Evolutionary conservation across 2,113 vertebrate species (phyloP), one percentile per base, ranked within the genome.

Genomic region (Plecotus auritus): DNA sequence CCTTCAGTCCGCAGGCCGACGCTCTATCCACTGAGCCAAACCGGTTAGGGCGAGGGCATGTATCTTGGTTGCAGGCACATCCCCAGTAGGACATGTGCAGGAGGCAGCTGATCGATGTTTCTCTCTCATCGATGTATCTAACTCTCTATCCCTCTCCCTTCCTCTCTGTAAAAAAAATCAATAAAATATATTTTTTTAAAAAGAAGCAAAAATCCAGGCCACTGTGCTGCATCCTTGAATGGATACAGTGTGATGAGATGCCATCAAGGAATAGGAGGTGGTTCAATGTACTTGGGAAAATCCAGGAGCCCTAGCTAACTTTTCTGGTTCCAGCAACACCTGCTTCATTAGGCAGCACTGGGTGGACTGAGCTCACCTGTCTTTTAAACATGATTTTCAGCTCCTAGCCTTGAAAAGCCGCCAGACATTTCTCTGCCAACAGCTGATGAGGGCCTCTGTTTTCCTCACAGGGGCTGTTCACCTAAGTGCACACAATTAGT

Each of bases 341-440:
- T 70, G 35, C 45, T 91, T 78, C 61, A 13, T 23, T 85, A 37
- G 47, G 10, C 18, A 83, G 77, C 88, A 22, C 83, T 30, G 78
- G n/a, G 32, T 10, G 11, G 51, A 37, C 78, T 82, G 26, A 61
- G 80, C 28, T 32, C 80, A 42, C 14, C 78, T 59, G 23, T 30
- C 23, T 81, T 59, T 59, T 40, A 59, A 66, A 74, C 9, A 30
- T 59, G 56, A 26, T 26, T 59, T 59, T 59, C 22, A 51, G 37
- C 20, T 80, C 28, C 37, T 40, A 40, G 23, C 20, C 81, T 72
- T 73, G 69, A 83, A 85, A 95, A 88, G n/a, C 35, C 85, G 13
- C 23, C 61, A 51, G 40, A 85, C n/a, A 7, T 30, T 51, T 67
- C 85, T 37, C 70, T 70, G 54, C 45, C 73, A 91, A 32, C 54